Evolutionary conservation across 2,113 vertebrate genomes (phyloP).

Genomic region (Perca schrenkii): DNA sequence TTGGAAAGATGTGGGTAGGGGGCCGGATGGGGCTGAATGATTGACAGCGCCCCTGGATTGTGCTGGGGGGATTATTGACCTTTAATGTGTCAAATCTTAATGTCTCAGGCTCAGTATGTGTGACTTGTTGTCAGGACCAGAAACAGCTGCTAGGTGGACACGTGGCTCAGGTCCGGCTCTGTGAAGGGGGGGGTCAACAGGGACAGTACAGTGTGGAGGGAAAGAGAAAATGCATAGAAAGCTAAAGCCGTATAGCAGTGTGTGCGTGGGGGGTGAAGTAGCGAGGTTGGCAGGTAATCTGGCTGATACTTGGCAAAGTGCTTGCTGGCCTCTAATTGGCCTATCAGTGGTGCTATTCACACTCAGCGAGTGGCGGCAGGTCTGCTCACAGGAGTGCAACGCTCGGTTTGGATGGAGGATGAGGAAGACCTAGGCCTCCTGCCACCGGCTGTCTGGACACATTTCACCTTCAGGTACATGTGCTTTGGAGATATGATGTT

Average conservation of each 20-base stretch:
- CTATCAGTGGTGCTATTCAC: slow-evolving; percentile 86
- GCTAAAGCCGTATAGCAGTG: neutral
- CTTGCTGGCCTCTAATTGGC: slow-evolving; percentile 86
- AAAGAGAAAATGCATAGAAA: neutral
- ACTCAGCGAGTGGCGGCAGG: slow-evolving; percentile 40
- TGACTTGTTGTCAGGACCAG: too few species aligned
- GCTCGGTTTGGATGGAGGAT: neutral
- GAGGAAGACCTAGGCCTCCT: neutral
- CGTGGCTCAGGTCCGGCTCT: neutral
- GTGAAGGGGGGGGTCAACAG: too few species aligned
- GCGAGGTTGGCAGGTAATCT: neutral
- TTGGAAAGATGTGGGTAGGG: neutral
- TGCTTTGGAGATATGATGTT: too few species aligned
- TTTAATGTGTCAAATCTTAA: neutral
- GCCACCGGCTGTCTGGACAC: neutral
- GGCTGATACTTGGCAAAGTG: slow-evolving; percentile 82
- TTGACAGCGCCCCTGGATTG: neutral
- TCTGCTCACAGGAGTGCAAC: neutral
- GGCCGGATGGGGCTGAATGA: neutral
- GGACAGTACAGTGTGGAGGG: neutral
- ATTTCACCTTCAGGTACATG: too few species aligned
- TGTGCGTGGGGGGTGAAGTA: neutral
- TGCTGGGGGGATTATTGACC: neutral
- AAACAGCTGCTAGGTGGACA: too few species aligned
- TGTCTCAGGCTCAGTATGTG: too few species aligned